phyloP scores from a whole-genome alignment of 2,113 vertebrate species.

The Mola mola region DNA sequence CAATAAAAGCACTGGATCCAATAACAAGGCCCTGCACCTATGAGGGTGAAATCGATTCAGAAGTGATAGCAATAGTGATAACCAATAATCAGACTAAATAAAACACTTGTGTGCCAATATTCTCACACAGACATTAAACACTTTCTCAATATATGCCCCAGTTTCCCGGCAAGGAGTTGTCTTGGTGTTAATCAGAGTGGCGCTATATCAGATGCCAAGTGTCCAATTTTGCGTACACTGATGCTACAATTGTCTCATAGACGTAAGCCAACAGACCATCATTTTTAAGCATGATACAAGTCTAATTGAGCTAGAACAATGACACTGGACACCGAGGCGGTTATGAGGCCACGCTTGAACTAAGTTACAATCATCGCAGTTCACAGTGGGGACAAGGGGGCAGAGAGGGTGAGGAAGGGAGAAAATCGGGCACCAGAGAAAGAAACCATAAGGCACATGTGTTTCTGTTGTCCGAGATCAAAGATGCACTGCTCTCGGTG shows the following conservation, averaged over 20 bases:
- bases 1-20: constrained; percentile 36
- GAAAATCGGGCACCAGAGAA: not conserved
- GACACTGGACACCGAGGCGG: constrained; percentile 24
- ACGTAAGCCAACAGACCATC: constrained; percentile 51
- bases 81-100: constrained; percentile 55
- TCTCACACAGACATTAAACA: constrained; percentile 38
- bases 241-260: constrained; percentile 28
- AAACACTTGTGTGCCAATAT: constrained; percentile 31
- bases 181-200: constrained; percentile 19
- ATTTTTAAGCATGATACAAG: constrained; percentile 55
- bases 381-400: constrained; percentile 7
- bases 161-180: too few relatives aligned
- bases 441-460: constrained; percentile 22
- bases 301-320: constrained; percentile 48
- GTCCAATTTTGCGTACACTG: constrained; percentile 14
- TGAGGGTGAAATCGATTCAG: constrained; percentile 45
- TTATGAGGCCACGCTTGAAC: constrained; percentile 35
- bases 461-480: constrained; percentile 16
- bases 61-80: constrained; percentile 41
- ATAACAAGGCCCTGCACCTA: constrained; percentile 45
- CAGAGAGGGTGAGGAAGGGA: not conserved
- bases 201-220: constrained; percentile 9
- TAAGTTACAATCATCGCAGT: constrained; percentile 30
- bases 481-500: not conserved
- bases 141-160: constrained; percentile 18